These are phyloP conservation scores for Nyctereutes procyonoides DNA, from an alignment of 2,113 vertebrate species.

Conservation along the genomic window DNA sequence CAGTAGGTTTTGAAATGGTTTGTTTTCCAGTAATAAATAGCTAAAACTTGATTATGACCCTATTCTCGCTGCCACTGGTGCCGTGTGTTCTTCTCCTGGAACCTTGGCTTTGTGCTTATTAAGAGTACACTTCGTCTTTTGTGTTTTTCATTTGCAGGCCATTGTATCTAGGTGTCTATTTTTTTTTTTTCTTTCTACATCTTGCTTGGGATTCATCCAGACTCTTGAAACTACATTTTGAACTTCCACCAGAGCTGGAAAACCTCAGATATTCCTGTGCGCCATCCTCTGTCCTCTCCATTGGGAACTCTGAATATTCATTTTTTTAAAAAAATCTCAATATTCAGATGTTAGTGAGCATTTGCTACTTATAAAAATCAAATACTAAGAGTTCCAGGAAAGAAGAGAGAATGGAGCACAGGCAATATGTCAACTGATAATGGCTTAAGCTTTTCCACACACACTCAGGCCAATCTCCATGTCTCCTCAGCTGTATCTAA, in stretches of 20 bases:
- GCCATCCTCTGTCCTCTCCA: neutral
- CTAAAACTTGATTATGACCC: neutral
- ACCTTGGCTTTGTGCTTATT: neutral
- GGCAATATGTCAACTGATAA: neutral
- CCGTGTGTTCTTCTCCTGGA: neutral
- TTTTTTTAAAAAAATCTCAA: neutral
- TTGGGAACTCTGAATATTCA: neutral
- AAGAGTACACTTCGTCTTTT: neutral
- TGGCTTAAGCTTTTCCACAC: neutral
- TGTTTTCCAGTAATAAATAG: neutral
- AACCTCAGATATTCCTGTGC: neutral
- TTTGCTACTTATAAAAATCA: neutral
- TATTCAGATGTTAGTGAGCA: slow-evolving; percentile 11
- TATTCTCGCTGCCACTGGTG: neutral
- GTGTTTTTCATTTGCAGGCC: neutral
- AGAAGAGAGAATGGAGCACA: neutral
- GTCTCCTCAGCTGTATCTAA: neutral
- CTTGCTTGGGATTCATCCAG: neutral
- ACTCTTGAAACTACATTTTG: slow-evolving; percentile 12
- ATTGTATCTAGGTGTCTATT: neutral
- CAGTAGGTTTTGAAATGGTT: neutral
- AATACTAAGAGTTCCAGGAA: neutral
- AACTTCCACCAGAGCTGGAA: neutral
- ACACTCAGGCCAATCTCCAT: neutral
- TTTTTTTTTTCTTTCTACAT: neutral